A percentile compares a stretch with the other conserved stretches of the same genome.
Evolutionary conservation across 2,797 vertebrate species (phyloP).

Genomic region (Heterohyrax brucei): DNA sequence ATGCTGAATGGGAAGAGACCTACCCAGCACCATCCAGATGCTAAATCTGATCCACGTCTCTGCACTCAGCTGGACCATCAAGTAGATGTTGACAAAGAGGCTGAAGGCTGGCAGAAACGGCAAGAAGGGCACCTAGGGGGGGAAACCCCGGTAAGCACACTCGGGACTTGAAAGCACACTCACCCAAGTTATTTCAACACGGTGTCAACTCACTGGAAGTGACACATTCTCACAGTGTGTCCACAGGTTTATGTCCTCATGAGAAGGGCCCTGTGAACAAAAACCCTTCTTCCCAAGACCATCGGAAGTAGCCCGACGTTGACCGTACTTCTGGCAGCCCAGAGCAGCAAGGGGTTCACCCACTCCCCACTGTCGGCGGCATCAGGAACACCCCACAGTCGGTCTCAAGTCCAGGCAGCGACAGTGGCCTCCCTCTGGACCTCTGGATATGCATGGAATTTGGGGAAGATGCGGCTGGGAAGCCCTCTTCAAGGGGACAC

Average conservation of each 20-base stretch:
- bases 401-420: background rate
- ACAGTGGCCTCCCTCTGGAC: background rate
- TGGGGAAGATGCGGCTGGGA: background rate
- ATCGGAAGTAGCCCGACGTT: background rate
- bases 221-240: background rate
- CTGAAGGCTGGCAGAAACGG: slow-evolving; percentile 97
- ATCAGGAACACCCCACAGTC: too few relatives aligned
- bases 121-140: slow-evolving; percentile 95
- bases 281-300: background rate
- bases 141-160: slow-evolving; percentile 9
- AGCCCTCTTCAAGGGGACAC: background rate
- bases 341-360: too few relatives aligned
- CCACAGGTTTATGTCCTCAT: background rate
- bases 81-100: slow-evolving; percentile 98
- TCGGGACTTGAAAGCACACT: background rate
- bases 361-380: too few relatives aligned
- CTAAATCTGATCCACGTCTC: slow-evolving; percentile 99
- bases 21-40: slow-evolving; percentile 98
- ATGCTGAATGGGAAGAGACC: slow-evolving; percentile 79
- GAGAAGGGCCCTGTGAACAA: background rate
- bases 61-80: slow-evolving; percentile 98
- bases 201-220: background rate
- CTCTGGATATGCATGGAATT: background rate
- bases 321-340: too few relatives aligned
- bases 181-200: background rate